phyloP scores from a whole-genome alignment of 2,797 vertebrate genomes.

The Orientallactaga sibirica region DNA sequence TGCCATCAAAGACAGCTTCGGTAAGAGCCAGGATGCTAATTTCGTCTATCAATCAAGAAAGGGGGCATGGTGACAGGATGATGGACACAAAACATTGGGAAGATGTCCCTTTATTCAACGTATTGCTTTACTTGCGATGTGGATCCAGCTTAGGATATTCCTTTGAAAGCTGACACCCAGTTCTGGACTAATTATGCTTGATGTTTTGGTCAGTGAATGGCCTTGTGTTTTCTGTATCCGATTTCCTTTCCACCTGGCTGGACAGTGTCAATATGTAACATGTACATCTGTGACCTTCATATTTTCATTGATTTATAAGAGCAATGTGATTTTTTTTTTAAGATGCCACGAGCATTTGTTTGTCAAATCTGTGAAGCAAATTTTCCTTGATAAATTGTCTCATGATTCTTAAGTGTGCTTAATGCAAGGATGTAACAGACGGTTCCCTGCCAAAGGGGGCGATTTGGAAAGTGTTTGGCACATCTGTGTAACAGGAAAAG shows the following conservation, averaged over 20 bases:
- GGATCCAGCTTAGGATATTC: neutral
- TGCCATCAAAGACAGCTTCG: neutral
- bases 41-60: neutral
- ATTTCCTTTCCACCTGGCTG: conserved; percentile 55
- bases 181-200: neutral
- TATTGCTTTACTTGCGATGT: neutral
- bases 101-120: neutral
- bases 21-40: neutral
- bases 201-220: conserved; percentile 45
- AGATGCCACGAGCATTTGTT: conserved; percentile 68
- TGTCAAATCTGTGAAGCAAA: conserved; percentile 77
- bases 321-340: conserved; percentile 46
- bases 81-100: neutral
- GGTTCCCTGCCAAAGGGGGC: neutral
- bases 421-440: conserved; percentile 61
- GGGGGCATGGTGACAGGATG: neutral
- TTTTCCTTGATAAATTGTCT: neutral
- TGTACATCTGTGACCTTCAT: conserved; percentile 40
- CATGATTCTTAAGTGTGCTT: conserved; percentile 12
- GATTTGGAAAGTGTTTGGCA: neutral
- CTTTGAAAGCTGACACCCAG: neutral
- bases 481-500: conserved; percentile 50
- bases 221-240: conserved; percentile 43
- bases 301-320: conserved; percentile 70
- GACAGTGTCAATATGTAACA: conserved; percentile 58